These are phyloP conservation scores for Crenichthys baileyi DNA, from an alignment of 2,797 vertebrate genomes.

Conservation along the genomic window DNA sequence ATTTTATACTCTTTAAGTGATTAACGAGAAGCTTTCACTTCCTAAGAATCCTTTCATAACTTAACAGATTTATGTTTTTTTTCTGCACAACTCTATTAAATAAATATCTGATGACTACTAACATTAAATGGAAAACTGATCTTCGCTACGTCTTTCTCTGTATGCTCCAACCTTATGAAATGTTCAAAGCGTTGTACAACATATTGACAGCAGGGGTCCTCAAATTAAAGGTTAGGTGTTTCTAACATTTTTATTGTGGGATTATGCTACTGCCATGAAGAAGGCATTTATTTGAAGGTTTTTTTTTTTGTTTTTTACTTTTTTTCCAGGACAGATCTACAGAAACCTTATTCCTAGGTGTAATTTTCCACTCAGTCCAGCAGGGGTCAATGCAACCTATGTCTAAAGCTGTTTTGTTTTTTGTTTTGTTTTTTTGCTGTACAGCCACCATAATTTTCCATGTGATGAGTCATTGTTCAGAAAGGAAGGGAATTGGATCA, in stretches of 20 bases:
- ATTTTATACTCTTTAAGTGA: background rate
- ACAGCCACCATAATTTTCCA: slow-evolving; percentile 43
- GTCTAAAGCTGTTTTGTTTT: background rate
- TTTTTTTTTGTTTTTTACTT: background rate
- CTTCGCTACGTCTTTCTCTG: too few relatives aligned
- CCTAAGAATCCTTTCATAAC: background rate
- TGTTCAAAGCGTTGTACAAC: background rate
- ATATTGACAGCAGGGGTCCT: too few relatives aligned
- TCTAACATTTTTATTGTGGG: too few relatives aligned
- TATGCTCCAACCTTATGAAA: background rate
- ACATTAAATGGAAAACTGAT: too few relatives aligned
- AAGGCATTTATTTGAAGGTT: background rate
- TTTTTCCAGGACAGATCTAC: background rate
- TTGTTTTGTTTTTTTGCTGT: slow-evolving; percentile 31
- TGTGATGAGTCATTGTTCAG: slow-evolving; percentile 71
- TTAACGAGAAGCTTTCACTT: background rate
- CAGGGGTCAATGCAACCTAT: slow-evolving; percentile 66
- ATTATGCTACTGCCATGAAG: background rate
- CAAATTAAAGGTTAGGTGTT: too few relatives aligned
- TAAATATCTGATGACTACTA: background rate
- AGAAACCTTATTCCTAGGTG: slow-evolving; percentile 34
- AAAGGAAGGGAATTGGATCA: slow-evolving; percentile 58
- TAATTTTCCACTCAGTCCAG: slow-evolving; percentile 31
- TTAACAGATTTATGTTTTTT: background rate
- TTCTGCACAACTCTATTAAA: background rate